Conservation (phyloP, 2,797 vertebrate genomes). For the Eidolon dupreanum region DNA sequence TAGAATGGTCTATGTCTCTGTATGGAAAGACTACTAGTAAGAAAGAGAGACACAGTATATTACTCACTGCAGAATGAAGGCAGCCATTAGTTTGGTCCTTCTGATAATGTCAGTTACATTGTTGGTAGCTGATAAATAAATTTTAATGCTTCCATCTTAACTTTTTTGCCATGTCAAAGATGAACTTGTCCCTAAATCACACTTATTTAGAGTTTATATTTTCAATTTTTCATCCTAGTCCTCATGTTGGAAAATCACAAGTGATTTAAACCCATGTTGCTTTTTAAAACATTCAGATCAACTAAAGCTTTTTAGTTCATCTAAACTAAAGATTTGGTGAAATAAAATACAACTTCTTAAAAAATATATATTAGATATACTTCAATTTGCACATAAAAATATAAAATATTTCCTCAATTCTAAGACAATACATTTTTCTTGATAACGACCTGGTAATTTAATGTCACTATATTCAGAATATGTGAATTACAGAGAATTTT, state of each 20-base stretch:
- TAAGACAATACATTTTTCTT: not conserved
- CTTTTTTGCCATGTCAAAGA: not conserved
- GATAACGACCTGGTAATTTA: not conserved
- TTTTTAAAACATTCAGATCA: not conserved
- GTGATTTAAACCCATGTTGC: slow-evolving; percentile 34
- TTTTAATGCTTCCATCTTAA: not conserved
- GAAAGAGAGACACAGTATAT: not conserved
- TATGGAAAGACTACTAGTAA: not conserved
- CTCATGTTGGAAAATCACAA: not conserved
- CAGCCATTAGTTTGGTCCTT: not conserved
- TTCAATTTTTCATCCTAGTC: not conserved
- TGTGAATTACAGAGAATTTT: slow-evolving; percentile 8
- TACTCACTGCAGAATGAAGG: not conserved
- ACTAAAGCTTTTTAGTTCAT: too few species aligned
- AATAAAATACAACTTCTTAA: not conserved
- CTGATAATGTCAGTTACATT: not conserved
- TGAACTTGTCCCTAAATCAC: not conserved
- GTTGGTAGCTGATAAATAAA: not conserved
- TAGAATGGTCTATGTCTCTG: not conserved
- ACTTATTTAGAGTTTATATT: not conserved
- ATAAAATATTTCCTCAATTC: not conserved
- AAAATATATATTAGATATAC: not conserved
- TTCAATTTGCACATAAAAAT: not conserved
- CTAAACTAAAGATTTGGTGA: not conserved
- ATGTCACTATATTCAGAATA: not conserved